Conservation (phyloP, 2,797 vertebrate genomes). For the Argentina silus region DNA sequence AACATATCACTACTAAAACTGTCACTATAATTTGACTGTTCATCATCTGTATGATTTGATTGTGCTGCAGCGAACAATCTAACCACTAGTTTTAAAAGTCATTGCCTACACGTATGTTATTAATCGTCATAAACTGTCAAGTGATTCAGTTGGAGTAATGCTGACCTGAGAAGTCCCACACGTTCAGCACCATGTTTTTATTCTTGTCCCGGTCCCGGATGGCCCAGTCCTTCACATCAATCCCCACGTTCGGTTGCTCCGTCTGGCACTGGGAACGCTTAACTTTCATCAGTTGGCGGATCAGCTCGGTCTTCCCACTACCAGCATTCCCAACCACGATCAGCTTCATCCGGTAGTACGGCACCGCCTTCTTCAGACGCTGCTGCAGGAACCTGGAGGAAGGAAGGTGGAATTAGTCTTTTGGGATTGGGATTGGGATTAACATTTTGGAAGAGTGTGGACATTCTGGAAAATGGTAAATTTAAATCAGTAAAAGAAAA, state of each 20-base stretch:
- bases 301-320: constrained; percentile 91
- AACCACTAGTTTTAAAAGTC: too few species aligned
- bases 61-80: too few species aligned
- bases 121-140: too few species aligned
- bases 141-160: too few species aligned
- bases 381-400: constrained; percentile 92
- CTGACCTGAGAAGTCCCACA: constrained; percentile 95
- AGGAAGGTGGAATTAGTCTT: background rate
- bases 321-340: constrained; percentile 90
- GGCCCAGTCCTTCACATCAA: constrained; percentile 79
- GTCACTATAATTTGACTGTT: too few species aligned
- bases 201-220: constrained; percentile 83
- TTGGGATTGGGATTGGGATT: background rate
- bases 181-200: constrained; percentile 88
- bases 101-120: too few species aligned
- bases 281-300: constrained; percentile 89
- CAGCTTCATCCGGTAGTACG: constrained; percentile 94
- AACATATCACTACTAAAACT: too few species aligned
- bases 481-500: background rate
- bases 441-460: background rate
- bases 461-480: background rate
- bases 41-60: too few species aligned
- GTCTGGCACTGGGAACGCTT: constrained; percentile 72
- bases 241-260: too few species aligned
- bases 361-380: constrained; percentile 93